Evolutionary conservation across 2,113 vertebrate genomes (phyloP), one percentile per base, ranked within the genome.

Genomic region (Catagonus wagneri): DNA sequence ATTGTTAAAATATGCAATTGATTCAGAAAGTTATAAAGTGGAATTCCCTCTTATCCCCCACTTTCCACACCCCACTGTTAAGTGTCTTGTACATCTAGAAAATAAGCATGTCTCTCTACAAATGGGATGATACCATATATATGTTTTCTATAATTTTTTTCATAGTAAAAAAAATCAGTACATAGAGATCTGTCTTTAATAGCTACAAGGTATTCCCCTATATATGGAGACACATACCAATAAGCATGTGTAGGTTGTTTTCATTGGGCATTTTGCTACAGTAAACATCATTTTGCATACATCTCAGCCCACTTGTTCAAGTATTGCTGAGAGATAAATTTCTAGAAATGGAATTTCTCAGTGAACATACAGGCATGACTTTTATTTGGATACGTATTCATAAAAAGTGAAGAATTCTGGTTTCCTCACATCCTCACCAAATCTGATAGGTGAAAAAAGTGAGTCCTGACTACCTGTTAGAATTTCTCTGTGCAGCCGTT

Each of bases 21-120:
- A 39, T 80, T 96, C 79, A 93, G 66, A 76, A 90, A 81, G 75
- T 56, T 66, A 68, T 34, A 23, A 88, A 17, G 50, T 65, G 6
- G 34, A 71, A 80, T 56, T 56, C 20, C 36, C 11, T 15, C 22
- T 71, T 22, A 27, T 52, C 83, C 54, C 58, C 63, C 44, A 65
- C 11, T 66, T n/a, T 83, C n/a, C 50, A n/a, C 3, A 17, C 14
- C n/a, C 27, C 56, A 75, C 12, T 63, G 65, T 65, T 68, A 61
- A 56, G n/a, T 50, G 87, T 90, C 75, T 36, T 69, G 29, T 52
- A 56, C 23, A 34, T 68, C 74, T 80, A 14, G 32, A 75, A 75
- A 61, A 60, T 32, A 74, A 61, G 78, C 58, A 56, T 34, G 4
- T 85, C 58, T 34, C 63, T 66, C 66, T 36, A 83, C 32, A 66